These are phyloP conservation scores for Pseudomyrmex sp. DNA, from an alignment of 1,140 invertebrate genomes.

Conservation along the genomic window DNA sequence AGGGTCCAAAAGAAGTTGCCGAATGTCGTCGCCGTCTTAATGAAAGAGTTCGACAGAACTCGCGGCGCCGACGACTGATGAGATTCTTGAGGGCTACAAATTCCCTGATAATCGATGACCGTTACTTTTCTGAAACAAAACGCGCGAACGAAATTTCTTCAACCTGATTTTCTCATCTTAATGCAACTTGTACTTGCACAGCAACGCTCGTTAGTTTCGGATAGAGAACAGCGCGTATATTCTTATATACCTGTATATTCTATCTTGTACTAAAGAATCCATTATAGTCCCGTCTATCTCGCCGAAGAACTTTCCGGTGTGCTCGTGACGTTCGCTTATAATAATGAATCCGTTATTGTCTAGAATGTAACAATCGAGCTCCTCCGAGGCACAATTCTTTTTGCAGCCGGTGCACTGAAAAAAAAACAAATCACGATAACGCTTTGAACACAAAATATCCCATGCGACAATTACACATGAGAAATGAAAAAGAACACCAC, in stretches of 20 bases:
- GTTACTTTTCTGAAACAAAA: slow-evolving; percentile 88
- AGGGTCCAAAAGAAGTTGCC: slow-evolving; percentile 81
- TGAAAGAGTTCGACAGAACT: slow-evolving; percentile 81
- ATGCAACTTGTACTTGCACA: too few species aligned
- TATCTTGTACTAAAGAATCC: slow-evolving; percentile 95
- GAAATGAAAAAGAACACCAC: too few species aligned
- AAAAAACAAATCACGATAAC: slow-evolving; percentile 62
- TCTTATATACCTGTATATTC: slow-evolving; percentile 89
- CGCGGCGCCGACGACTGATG: slow-evolving; percentile 88
- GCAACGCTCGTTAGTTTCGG: neutral
- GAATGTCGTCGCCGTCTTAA: slow-evolving; percentile 71
- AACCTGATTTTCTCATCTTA: too few species aligned
- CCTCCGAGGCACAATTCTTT: slow-evolving; percentile 93
- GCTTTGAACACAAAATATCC: too few species aligned
- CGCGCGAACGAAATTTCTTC: neutral
- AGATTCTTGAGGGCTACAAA: slow-evolving; percentile 92
- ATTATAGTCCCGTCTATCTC: slow-evolving; percentile 98
- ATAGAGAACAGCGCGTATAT: neutral
- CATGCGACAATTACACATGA: too few species aligned
- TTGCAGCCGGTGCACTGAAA: slow-evolving; percentile 92
- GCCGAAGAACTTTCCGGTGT: slow-evolving; percentile 96
- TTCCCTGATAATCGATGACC: slow-evolving; percentile 95
- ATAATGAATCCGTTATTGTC: slow-evolving; percentile 98
- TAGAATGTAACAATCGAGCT: slow-evolving; percentile 95
- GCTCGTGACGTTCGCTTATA: slow-evolving; percentile 92